Conservation (phyloP, 2,797 vertebrate genomes). For the Artibeus lituratus region DNA sequence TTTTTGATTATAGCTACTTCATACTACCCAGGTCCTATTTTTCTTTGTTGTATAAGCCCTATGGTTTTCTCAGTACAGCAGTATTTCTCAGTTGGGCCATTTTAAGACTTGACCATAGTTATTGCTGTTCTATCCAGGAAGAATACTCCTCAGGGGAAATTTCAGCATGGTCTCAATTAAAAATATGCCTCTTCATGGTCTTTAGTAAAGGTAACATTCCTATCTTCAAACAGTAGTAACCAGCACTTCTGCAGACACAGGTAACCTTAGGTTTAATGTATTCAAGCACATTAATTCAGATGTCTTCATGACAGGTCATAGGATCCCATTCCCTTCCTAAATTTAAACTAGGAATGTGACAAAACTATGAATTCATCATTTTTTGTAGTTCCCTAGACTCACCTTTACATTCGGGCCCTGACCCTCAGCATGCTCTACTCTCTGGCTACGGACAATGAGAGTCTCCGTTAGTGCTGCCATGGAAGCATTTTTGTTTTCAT, state of each 20-base stretch:
- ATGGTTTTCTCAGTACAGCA: neutral
- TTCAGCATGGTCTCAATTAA: neutral
- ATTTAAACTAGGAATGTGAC: neutral
- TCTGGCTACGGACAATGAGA: neutral
- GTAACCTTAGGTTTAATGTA: neutral
- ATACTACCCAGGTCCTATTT: neutral
- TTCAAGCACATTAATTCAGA: neutral
- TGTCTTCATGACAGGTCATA: neutral
- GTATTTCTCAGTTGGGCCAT: neutral
- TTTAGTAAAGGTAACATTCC: neutral
- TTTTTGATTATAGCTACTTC: neutral
- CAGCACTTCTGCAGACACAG: neutral
- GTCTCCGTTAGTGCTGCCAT: neutral
- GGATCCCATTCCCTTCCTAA: neutral
- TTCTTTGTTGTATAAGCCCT: neutral
- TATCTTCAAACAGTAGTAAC: neutral
- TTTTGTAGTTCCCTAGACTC: neutral
- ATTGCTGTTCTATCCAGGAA: neutral
- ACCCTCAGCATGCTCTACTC: neutral
- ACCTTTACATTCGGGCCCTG: neutral
- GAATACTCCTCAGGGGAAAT: neutral
- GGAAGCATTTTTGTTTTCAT: neutral
- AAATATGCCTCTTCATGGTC: rapidly evolving
- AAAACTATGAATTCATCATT: neutral
- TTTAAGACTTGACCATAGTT: neutral